A percentile compares a stretch with the other conserved stretches of the same genome.
Conservation (phyloP, 2,113 vertebrate species). For the Tetrao urogallus region DNA sequence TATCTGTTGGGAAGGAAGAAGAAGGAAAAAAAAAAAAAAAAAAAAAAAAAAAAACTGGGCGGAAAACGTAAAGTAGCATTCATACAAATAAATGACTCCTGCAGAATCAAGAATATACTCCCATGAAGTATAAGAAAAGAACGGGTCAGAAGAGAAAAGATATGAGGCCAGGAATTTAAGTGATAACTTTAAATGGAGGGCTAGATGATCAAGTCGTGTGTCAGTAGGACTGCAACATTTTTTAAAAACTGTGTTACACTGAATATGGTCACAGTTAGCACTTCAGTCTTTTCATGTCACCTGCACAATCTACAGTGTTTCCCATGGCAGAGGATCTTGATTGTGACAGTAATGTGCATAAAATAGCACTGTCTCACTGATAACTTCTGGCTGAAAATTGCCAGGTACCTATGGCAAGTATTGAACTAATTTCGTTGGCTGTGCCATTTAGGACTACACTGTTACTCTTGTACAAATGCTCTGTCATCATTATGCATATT, state of each 20-base stretch:
- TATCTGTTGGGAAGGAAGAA: background rate
- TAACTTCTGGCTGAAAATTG: background rate
- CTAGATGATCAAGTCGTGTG: background rate
- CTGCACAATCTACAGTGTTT: background rate
- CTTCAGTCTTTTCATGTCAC: background rate
- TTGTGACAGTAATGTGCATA: background rate
- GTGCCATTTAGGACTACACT: background rate
- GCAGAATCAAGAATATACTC: background rate
- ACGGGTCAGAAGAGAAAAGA: background rate
- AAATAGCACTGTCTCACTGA: background rate
- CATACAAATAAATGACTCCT: background rate
- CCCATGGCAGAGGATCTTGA: background rate
- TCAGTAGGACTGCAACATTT: background rate
- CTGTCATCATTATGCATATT: background rate
- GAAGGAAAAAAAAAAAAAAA: background rate
- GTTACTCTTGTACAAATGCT: background rate
- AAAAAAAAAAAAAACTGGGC: background rate
- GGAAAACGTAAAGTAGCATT: background rate
- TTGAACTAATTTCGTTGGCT: background rate
- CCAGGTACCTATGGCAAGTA: background rate
- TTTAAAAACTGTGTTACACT: background rate
- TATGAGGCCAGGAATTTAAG: background rate
- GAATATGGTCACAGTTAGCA: background rate
- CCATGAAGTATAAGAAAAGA: background rate
- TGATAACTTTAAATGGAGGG: background rate